Evolutionary conservation across 2,113 vertebrate genomes (phyloP).

Genomic region (Dryoscopus gambensis): DNA sequence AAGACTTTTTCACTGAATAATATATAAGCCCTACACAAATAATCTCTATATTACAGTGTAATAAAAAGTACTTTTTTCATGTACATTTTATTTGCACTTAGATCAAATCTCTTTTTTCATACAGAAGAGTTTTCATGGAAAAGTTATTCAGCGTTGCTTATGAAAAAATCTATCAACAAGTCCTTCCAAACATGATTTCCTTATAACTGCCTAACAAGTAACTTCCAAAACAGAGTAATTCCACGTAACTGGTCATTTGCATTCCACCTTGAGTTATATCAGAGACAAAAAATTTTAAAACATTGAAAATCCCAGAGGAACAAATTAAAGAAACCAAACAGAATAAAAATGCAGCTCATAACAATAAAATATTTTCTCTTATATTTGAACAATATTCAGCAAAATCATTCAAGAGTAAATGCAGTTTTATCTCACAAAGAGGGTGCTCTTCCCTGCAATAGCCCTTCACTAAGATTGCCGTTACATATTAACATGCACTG

Average conservation of each 20-base stretch:
- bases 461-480: background rate
- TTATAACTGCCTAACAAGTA: background rate
- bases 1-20: background rate
- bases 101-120: background rate
- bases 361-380: background rate
- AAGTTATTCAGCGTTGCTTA: background rate
- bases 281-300: background rate
- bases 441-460: background rate
- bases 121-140: background rate
- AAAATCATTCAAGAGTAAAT: background rate
- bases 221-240: background rate
- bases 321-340: background rate
- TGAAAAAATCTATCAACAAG: background rate
- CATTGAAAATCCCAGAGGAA: background rate
- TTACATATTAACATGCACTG: background rate
- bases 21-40: background rate
- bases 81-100: background rate
- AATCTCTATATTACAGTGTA: background rate
- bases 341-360: background rate
- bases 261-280: background rate
- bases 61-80: background rate
- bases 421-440: background rate
- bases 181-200: background rate
- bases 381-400: background rate
- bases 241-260: background rate